Base-by-base conservation (phyloP, 2,888 invertebrate genomes). In the Isotomurus palustris region DNA sequence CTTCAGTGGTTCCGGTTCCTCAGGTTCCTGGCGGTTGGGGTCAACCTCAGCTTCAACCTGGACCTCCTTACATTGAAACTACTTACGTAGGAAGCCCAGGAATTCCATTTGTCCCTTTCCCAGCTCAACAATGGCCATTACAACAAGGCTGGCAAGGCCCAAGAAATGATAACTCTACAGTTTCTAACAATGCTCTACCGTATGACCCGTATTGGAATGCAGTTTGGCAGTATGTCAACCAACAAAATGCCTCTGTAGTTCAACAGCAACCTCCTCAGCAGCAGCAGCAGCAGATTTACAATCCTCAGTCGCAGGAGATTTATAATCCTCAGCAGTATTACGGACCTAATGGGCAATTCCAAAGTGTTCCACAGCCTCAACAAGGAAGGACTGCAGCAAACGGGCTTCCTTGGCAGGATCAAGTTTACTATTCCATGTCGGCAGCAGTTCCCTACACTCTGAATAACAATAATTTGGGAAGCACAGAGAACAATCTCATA, bases 121-220 rank as follows among this genome's bases (percentile, higher is more conserved):
- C 32, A 4, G 49, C 17, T 4, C 4, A 22, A 21, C 19, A 21
- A 49, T 29, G 49, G 35, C 6, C 10, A 14, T 40, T 19, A 8
- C 12, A 6, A 6, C 40, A 6, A 17, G 19, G 19, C 19, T 12
- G 10, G 12, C 12, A 8, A 22, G 44, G 24, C 5, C 8, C 21
- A 5, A 44, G 24, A 6, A 17, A 6, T n/a, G 6, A 17, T 22
- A 47, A 47, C 24, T 6, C 10, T n/a, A 8, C 10, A 40, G 17
- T 40, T 8, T n/a, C n/a, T n/a, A n/a, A n/a, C n/a, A 6, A 6
- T 17, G 10, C 10, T 6, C 10, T 43, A 6, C 43, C 43, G 3
- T 29, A 32, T 8, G 50, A 50, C 17, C 50, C 40, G 8, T 50
- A 50, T 38, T 50, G 50, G 50, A 50, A 50, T 38, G 14, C 36